Evolutionary conservation across 2,888 invertebrate species (phyloP).

Genomic region (Carterocephalus palaemon): DNA sequence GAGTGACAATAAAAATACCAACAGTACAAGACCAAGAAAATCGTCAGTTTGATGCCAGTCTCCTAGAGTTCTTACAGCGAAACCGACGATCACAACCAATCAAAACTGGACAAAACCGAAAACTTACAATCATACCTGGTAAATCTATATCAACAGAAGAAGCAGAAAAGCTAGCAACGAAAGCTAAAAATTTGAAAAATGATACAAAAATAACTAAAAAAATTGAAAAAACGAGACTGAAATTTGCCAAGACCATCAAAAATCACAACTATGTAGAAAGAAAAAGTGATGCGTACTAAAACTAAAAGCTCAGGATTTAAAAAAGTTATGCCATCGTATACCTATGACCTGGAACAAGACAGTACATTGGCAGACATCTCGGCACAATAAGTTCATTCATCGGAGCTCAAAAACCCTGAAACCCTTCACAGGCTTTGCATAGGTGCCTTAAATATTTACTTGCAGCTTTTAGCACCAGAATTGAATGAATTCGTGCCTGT

Average conservation of each 20-base stretch:
- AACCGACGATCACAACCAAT: constrained; percentile 22
- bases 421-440: not conserved
- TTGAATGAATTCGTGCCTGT: constrained; percentile 17
- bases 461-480: constrained; percentile 13
- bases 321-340: constrained; percentile 1
- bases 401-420: not conserved
- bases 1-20: constrained; percentile 24
- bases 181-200: constrained; percentile 15
- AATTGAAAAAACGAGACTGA: constrained; percentile 20
- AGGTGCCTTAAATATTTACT: not conserved
- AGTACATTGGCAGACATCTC: constrained; percentile 6
- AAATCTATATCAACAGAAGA: constrained; percentile 28
- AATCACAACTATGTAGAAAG: constrained; percentile 10
- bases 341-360: constrained; percentile 2
- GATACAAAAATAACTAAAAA: constrained; percentile 14
- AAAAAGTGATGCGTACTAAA: constrained; percentile 5
- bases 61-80: constrained; percentile 23
- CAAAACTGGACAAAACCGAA: constrained; percentile 22
- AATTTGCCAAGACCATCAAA: constrained; percentile 26
- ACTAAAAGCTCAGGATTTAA: not conserved
- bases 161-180: constrained; percentile 17
- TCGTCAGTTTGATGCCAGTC: constrained; percentile 22
- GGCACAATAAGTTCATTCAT: not conserved
- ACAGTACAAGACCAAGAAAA: constrained; percentile 17
- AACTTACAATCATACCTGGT: constrained; percentile 23